Evolutionary conservation across 2,888 invertebrate species (phyloP).

Genomic region (Epiblema foenella): DNA sequence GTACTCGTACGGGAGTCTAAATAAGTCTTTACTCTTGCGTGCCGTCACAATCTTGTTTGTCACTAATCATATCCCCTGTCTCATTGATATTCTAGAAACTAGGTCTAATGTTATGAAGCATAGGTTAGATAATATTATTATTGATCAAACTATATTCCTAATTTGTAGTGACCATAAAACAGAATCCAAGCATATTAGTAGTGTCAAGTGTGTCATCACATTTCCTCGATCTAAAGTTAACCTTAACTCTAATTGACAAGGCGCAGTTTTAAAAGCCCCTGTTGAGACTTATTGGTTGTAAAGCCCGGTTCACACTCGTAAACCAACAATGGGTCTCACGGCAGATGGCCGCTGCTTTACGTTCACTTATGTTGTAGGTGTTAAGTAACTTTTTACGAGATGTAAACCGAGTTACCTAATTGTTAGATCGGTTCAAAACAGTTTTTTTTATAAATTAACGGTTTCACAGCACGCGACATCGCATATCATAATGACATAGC

Average conservation of each 20-base stretch:
- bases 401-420: neutral
- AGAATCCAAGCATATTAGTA: neutral
- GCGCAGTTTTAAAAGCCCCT: neutral
- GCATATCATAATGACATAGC: too few relatives aligned
- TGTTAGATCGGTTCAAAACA: neutral
- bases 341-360: constrained; percentile 14
- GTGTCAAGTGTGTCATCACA: neutral
- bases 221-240: neutral
- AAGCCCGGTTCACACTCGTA: constrained; percentile 12
- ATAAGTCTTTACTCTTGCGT: too few relatives aligned
- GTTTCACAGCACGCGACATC: too few relatives aligned
- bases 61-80: too few relatives aligned
- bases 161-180: neutral
- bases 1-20: too few relatives aligned
- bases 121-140: neutral
- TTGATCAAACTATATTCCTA: neutral
- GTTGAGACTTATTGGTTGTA: neutral
- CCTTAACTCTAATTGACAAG: neutral
- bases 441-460: neutral
- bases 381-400: constrained; percentile 23
- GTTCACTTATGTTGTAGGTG: constrained; percentile 9
- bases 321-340: constrained; percentile 29
- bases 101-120: too few relatives aligned
- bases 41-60: too few relatives aligned
- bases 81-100: too few relatives aligned